Base-by-base conservation (phyloP, 2,797 vertebrate species). In the Pteropus rufus region DNA sequence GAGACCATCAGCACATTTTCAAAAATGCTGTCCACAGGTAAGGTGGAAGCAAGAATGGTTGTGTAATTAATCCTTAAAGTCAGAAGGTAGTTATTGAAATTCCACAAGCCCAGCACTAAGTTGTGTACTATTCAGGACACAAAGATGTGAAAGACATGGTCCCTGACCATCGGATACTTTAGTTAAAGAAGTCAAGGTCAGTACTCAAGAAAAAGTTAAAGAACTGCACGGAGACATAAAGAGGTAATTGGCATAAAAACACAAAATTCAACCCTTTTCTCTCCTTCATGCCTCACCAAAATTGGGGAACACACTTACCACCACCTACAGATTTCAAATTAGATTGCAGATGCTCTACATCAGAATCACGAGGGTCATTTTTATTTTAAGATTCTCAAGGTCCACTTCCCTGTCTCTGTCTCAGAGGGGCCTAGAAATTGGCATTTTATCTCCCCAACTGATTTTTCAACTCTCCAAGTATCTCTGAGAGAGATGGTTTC, bases 1-100 rank as follows among this genome's bases (percentile, higher is more conserved):
- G 91, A 93, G 60, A 82, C 65, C 64, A 92, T 97, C 84, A 97
- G 95, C 96, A 94, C 49, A 85, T 93, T 94, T 91, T 62, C 90
- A 93, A 79, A n/a, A 89, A 39, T 81, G 93, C 94, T 93, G 92
- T 87, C 77, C 80, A 44, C 83, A 91, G 82, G 69, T 49, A 56
- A 93, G 36, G 46, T 52, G 34, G 69, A 62, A 77, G 49, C 69
- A 64, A 91, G 60, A 52, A 79, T 34, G 19, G 77, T 87, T 88
- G 15, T 70, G 73, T 94, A 56, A 92, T 94, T 90, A 96, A 97
- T 94, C 67, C 86, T 92, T 73, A 36, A 84, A 93, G 84, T 83
- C 72, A 77, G 69, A 96, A 91, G 56, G 49, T 82, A 67, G 84
- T 72, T 94, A 46, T 14, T 3, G 34, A 95, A 97, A 93, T 96